Conservation (phyloP, 1,140 invertebrate genomes). For the Drosophila navojoa region DNA sequence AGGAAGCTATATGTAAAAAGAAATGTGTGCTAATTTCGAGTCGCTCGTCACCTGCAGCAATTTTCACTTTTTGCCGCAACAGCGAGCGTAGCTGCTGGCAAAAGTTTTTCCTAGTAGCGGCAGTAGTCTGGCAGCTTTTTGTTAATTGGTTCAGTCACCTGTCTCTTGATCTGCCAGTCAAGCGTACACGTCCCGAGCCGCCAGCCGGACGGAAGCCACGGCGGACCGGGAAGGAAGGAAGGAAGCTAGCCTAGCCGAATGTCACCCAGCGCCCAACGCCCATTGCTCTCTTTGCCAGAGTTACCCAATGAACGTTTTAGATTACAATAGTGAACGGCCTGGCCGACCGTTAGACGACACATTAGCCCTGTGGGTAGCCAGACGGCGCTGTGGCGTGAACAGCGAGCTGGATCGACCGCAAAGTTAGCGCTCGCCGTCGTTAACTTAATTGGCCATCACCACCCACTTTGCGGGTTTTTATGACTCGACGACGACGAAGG, state of each 20-base stretch:
- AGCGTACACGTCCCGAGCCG: slow-evolving; percentile 70
- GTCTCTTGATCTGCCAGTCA: slow-evolving; percentile 80
- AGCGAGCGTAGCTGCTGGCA: slow-evolving; percentile 38
- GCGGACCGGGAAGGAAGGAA: slow-evolving; percentile 55
- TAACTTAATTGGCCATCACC: slow-evolving; percentile 83
- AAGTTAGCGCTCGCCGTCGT: slow-evolving; percentile 74
- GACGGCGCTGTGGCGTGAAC: neutral
- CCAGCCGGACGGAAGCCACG: slow-evolving; percentile 37
- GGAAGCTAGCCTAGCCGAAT: slow-evolving; percentile 60
- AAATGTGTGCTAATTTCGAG: slow-evolving; percentile 74
- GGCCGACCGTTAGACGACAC: slow-evolving; percentile 44
- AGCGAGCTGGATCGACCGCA: slow-evolving; percentile 62
- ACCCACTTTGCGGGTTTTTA: slow-evolving; percentile 82
- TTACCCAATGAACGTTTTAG: slow-evolving; percentile 78
- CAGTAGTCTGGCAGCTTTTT: slow-evolving; percentile 64
- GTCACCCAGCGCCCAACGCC: neutral
- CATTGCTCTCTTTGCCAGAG: slow-evolving; percentile 47
- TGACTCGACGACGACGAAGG: slow-evolving; percentile 44
- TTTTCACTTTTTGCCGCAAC: slow-evolving; percentile 59
- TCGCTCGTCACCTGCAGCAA: slow-evolving; percentile 69
- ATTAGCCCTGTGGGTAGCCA: slow-evolving; percentile 49
- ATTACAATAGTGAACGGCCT: slow-evolving; percentile 66
- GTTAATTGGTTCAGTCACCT: slow-evolving; percentile 83
- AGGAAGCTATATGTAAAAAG: slow-evolving; percentile 10
- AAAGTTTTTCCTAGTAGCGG: slow-evolving; percentile 41